Evolutionary conservation across 2,113 vertebrate genomes (phyloP).

Genomic region (Sinocyclocheilus maitianheensis): DNA sequence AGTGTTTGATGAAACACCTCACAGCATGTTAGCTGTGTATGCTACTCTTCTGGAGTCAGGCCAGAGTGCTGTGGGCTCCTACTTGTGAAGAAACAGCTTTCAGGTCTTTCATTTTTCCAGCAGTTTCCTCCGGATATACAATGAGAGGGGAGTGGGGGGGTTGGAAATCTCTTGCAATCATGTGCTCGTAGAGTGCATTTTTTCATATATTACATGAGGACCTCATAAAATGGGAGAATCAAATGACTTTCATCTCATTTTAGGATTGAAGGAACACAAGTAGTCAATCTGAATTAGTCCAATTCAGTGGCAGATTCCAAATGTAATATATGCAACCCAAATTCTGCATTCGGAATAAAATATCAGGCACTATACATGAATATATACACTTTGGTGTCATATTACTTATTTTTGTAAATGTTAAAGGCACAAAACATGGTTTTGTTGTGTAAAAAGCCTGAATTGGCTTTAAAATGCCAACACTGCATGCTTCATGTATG

Average conservation of each 20-base stretch:
- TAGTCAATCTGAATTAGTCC: not conserved
- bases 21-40: constrained; percentile 7
- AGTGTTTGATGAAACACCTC: not conserved
- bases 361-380: not conserved
- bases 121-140: constrained; percentile 50
- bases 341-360: not conserved
- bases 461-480: not conserved
- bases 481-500: not conserved
- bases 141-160: not conserved
- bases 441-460: not conserved
- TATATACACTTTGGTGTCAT: not conserved
- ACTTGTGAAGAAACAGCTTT: constrained; percentile 39
- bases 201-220: not conserved
- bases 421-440: not conserved
- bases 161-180: constrained; percentile 12
- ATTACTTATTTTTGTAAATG: not conserved
- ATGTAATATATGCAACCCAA: not conserved
- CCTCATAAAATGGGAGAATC: not conserved
- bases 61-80: constrained; percentile 15
- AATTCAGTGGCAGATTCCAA: not conserved
- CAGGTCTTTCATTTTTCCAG: constrained; percentile 46
- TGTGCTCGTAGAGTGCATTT: not conserved
- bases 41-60: constrained; percentile 21
- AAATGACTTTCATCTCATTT: not conserved
- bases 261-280: not conserved